Evolutionary conservation across 2,797 vertebrate genomes (phyloP), one percentile per base, ranked within the genome.

Genomic region (Phoxinus dragarum): DNA sequence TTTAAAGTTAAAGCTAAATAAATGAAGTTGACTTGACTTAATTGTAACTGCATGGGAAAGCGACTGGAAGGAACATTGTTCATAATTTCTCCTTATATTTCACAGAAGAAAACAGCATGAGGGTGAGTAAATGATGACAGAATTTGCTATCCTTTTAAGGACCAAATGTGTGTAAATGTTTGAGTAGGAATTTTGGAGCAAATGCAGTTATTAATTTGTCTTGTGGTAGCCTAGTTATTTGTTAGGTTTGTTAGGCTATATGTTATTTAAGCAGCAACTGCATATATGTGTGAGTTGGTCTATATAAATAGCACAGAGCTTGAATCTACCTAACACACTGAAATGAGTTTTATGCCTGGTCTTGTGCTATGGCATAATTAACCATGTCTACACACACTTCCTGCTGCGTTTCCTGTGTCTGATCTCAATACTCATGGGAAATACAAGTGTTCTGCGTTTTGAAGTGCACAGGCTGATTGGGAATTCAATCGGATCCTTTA

Each of bases 331-430:
- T 67, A 82, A 82, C 72, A 54, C 72, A 31, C 36, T 42, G 36
- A 71, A 80, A 86, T 84, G 36, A 71, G 54, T 76, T 86, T 86
- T 71, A 56, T 72, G 73, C 40, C 78, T 71, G 66, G 34, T 79
- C 84, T 59, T 54, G 72, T 54, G 38, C n/a, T 64, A 59, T 16
- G 44, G 40, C 34, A 42, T 67, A 68, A 80, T 83, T 68, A 54
- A 81, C 16, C 71, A 49, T 36, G 47, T 72, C 49, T 52, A 16
- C 44, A 77, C 44, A 77, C 61, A 49, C 59, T 85, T 73, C 71
- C 34, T 80, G 69, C 69, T 74, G 68, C 8, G 23, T 67, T 80
- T 74, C 59, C n/a, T 80, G 54, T n/a, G 76, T 67, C 77, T 85
- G 69, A 80, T 85, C 68, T 34, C n/a, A 34, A 74, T 54, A 8